Percentiles rank a stretch among this genome's conserved stretches.
phyloP scores from a whole-genome alignment of 2,113 vertebrate species.

The Nycticebus coucang region DNA sequence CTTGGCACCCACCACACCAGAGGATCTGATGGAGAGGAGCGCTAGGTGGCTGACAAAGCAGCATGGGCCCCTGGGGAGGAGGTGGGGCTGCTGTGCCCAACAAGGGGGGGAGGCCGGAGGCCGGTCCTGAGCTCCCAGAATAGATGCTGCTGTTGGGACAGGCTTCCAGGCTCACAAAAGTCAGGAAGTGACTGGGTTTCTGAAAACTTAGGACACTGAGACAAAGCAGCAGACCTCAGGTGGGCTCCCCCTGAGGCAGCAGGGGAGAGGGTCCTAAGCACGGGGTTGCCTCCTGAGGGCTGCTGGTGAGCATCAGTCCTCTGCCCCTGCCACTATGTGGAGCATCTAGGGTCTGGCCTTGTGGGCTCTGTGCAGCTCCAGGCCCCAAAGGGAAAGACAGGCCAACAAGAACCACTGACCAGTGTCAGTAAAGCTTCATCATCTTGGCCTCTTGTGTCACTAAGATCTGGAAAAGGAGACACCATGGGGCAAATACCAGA shows the following conservation, averaged over 20 bases:
- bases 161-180: not conserved
- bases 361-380: not conserved
- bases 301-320: not conserved
- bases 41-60: no score
- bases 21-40: not conserved
- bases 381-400: not conserved
- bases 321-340: no score
- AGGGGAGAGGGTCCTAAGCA: not conserved
- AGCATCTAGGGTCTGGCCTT: not conserved
- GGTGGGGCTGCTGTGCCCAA: not conserved
- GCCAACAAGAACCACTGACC: not conserved
- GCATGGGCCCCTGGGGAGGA: not conserved
- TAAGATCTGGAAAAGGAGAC: not conserved
- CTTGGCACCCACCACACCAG: not conserved
- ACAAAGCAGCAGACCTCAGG: not conserved
- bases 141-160: not conserved
- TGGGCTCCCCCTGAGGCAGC: not conserved
- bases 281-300: not conserved
- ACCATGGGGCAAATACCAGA: fast-evolving
- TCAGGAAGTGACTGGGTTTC: not conserved
- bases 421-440: not conserved
- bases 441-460: not conserved
- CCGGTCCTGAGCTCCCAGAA: no score
- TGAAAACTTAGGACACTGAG: not conserved
- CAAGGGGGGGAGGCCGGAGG: not conserved